Conservation (phyloP, 2,797 vertebrate species). For the Manis javanica region DNA sequence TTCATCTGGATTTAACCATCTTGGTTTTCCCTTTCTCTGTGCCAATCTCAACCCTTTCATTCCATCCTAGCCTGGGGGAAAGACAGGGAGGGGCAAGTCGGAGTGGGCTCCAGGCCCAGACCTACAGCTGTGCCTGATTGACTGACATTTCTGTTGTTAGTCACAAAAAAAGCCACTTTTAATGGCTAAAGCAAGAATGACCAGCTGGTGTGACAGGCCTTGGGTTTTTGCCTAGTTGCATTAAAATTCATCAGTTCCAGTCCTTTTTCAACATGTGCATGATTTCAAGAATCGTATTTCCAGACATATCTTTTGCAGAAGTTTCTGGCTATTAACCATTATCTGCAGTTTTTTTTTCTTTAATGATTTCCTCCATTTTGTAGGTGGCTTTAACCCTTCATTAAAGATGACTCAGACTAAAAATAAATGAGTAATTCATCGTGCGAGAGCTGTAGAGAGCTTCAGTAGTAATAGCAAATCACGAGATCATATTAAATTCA, state of each 20-base stretch:
- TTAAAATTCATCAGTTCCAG: conserved; percentile 77
- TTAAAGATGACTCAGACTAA: conserved; percentile 14
- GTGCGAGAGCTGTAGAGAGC: background rate
- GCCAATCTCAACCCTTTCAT: conserved; percentile 68
- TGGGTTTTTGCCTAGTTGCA: conserved; percentile 64
- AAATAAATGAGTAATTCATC: conserved; percentile 34
- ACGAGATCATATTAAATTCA: conserved; percentile 9
- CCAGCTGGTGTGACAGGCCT: conserved; percentile 72
- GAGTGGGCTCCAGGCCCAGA: conserved; percentile 61
- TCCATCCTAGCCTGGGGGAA: conserved; percentile 69
- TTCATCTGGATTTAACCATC: conserved; percentile 77
- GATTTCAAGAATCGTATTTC: conserved; percentile 49
- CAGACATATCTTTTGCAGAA: conserved; percentile 1
- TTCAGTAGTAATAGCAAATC: background rate
- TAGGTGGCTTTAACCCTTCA: conserved; percentile 20
- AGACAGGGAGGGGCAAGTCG: conserved; percentile 22
- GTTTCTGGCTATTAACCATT: conserved; percentile 10
- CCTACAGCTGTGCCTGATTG: conserved; percentile 77
- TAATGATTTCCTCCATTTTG: background rate
- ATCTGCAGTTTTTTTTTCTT: background rate
- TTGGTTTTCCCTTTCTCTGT: conserved; percentile 70
- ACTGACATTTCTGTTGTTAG: conserved; percentile 75
- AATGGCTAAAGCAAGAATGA: conserved; percentile 68
- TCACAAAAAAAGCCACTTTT: conserved; percentile 67
- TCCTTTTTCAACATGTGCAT: background rate